These are phyloP conservation scores for Ceratina japonica DNA, from an alignment of 1,140 invertebrate genomes.

Conservation along the genomic window DNA sequence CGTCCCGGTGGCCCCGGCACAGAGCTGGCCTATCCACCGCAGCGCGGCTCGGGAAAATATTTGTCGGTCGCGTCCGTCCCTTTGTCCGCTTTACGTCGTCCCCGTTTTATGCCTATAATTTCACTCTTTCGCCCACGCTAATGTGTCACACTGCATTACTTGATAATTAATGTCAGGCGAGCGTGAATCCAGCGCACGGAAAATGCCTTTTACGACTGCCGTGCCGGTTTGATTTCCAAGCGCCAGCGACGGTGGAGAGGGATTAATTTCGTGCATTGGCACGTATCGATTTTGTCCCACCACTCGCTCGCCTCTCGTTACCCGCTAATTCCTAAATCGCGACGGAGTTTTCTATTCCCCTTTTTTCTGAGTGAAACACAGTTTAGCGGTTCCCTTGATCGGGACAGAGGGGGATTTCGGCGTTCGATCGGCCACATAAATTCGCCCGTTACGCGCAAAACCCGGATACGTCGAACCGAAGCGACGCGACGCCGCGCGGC, in stretches of 20 bases:
- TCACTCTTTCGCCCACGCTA: conserved; percentile 29
- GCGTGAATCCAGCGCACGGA: background rate
- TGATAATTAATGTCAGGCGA: conserved; percentile 41
- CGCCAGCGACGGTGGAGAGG: background rate
- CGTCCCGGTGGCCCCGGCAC: background rate
- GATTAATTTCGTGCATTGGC: background rate
- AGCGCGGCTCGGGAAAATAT: conserved; percentile 29
- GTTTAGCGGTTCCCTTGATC: background rate
- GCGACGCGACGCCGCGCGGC: background rate
- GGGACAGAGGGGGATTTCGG: background rate
- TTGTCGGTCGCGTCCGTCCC: conserved; percentile 16
- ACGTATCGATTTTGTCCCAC: background rate
- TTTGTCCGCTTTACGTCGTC: conserved; percentile 12
- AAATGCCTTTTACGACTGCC: conserved; percentile 19
- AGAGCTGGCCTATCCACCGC: background rate
- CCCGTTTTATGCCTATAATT: conserved; percentile 34
- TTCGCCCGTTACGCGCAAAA: background rate
- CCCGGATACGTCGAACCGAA: background rate
- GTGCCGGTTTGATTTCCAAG: too few species aligned
- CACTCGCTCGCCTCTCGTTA: background rate
- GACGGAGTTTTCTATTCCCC: background rate
- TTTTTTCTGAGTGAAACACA: background rate
- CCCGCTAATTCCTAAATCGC: background rate
- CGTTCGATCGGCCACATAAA: background rate
- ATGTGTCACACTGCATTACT: conserved; percentile 34